Evolutionary conservation across 2,797 vertebrate species (phyloP), one percentile per base, ranked within the genome.

Genomic region (Hybognathus amarus): DNA sequence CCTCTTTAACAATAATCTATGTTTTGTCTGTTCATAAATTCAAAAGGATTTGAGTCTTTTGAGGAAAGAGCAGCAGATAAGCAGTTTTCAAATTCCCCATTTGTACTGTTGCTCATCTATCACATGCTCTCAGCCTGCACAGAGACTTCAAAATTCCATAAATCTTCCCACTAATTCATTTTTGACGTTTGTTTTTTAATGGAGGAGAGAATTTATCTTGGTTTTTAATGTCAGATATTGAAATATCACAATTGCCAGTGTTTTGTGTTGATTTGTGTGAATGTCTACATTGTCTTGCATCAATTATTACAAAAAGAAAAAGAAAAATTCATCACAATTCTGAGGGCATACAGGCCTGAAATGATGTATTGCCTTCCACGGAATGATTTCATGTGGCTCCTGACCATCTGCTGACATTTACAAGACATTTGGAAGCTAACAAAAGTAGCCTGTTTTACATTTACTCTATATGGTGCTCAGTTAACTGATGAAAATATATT

Each of bases 381-480:
- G 0, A 40, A 33, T 45, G 75, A 63, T 64, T 64, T 38, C 33
- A 69, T 69, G 73, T 76, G 52, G 73, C 73, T 59, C 54, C 22
- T 15, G 22, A 76, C 52, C 73, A 76, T 76, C 73, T 66, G 7
- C n/a, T 63, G 59, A 75, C 68, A 76, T 75, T 73, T 64, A 36
- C 52, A 81, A 59, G 56, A 70, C 30, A 8, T 71, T 81, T 81
- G 56, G 71, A 82, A 67, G 68, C 36, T 73, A 52, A 70, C 59
- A 70, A 36, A 79, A 79, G 45, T 36, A 69, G 78, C 12, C 63
- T 38, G 67, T 79, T 81, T 61, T 61, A 56, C 68, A 73, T 76
- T 76, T 67, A n/a, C 73, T 61, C 38, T 78, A 47, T 47, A 77
- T 50, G 36, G n/a, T 69, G 38, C 52, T 45, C 24, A 70, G 66